Percentiles rank a stretch among this genome's conserved stretches.
Conservation (phyloP, 53 echinoderm and acorn worm species). For the Antedon mediterranea region DNA sequence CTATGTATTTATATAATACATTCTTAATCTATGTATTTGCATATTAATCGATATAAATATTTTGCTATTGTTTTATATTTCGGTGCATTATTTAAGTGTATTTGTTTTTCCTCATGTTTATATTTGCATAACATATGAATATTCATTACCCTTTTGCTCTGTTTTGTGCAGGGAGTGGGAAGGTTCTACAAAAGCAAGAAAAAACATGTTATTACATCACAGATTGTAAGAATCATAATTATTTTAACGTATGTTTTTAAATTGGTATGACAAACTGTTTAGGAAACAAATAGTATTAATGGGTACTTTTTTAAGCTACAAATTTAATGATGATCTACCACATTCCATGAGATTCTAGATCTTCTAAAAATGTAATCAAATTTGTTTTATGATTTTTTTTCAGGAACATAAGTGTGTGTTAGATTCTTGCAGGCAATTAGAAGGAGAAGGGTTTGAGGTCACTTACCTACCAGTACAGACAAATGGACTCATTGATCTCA, state of each 20-base stretch:
- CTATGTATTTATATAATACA: too few species aligned
- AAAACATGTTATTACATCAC: slow-evolving; percentile 90
- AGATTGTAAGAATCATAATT: slow-evolving; percentile 52
- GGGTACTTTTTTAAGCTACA: not conserved
- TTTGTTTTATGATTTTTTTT: not conserved
- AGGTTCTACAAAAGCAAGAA: slow-evolving; percentile 94
- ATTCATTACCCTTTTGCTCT: not conserved
- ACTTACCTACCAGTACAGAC: slow-evolving; percentile 84
- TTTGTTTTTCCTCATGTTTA: not conserved
- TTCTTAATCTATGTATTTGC: too few species aligned
- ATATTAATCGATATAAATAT: too few species aligned
- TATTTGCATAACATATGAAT: not conserved
- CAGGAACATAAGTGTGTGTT: slow-evolving; percentile 96
- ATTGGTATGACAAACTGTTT: not conserved
- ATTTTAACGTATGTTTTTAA: not conserved
- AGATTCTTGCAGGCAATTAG: slow-evolving; percentile 80
- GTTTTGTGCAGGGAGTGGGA: slow-evolving; percentile 49
- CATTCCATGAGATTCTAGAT: not conserved
- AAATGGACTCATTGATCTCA: slow-evolving; percentile 69
- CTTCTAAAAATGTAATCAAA: not conserved
- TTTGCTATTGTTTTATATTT: not conserved
- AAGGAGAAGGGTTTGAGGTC: slow-evolving; percentile 83
- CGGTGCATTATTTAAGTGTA: not conserved
- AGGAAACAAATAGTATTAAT: not conserved
- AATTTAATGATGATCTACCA: not conserved